Evolutionary conservation across 2,113 vertebrate genomes (phyloP).

Genomic region (Dasyurus viverrinus): DNA sequence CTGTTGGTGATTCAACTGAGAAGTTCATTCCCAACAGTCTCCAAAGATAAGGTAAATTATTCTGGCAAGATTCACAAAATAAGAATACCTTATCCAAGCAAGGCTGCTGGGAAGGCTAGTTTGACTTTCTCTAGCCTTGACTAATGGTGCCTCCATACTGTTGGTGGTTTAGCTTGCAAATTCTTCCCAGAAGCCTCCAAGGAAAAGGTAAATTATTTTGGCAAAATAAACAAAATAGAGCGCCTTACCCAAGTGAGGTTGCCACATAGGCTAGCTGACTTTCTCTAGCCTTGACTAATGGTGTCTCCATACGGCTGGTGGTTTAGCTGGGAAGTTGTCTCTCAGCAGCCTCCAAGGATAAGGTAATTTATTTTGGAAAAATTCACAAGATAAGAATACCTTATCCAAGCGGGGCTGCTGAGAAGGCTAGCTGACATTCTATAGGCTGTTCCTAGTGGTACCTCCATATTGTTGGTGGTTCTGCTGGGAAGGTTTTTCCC

Average conservation of each 20-base stretch:
- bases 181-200: background rate
- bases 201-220: background rate
- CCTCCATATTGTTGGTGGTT: background rate
- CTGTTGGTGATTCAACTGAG: too few species aligned
- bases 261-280: background rate
- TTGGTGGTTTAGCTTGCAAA: background rate
- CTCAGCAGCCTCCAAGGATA: too few species aligned
- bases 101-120: background rate
- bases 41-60: too few species aligned
- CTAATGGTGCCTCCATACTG: background rate
- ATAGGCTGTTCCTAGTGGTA: background rate
- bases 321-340: background rate
- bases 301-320: background rate
- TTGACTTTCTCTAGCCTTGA: background rate
- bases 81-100: too few species aligned
- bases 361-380: too few species aligned
- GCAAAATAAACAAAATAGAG: background rate
- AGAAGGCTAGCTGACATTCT: background rate
- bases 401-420: too few species aligned
- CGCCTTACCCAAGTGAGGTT: background rate
- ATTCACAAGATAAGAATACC: too few species aligned
- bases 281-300: background rate
- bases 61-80: too few species aligned
- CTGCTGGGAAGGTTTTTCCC: background rate
- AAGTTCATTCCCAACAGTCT: too few species aligned